Base-by-base conservation (phyloP, 2,888 invertebrate genomes). In the Phengaris arion region DNA sequence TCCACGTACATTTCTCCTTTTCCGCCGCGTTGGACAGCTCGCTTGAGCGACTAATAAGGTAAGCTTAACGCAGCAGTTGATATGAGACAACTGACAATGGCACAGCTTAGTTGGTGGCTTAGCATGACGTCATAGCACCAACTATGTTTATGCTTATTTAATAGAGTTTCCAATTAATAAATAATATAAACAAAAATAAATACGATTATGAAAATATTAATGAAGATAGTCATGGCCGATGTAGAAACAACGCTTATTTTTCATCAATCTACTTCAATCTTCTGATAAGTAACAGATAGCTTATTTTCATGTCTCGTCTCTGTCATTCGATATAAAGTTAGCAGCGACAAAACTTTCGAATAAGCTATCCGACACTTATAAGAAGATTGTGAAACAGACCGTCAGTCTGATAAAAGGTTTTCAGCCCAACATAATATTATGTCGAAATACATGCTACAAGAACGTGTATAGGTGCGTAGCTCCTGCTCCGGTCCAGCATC, bases 11-110 rank as follows among this genome's bases (percentile, higher is more conserved):
- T 59, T 48, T 59, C 69, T 48, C 3, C 69, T 48, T 15, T 69
- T 69, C 59, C 59, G 59, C 59, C 59, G 59, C 59, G 59, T 59
- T 59, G 59, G 59, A 59, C 15, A 3, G 59, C 59, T 59, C 59
- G 59, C 59, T 22, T 59, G 59, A 22, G 9, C 22, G 22, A 1
- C 22, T 59, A 59, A 59, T 59, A 22, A 59, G 70, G n/a, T 70
- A 51, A 46, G 10, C 46, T 59, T 22, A 22, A 51, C 57, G 22
- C 59, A 59, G 59, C 22, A 59, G 9, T 59, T 59, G 10, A 59
- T 22, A 15, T 59, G 59, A 57, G 59, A 59, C 22, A 22, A 59
- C 4, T 22, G 9, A 22, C 59, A 59, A 57, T 1, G 15, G 15
- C 57, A 8, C 57, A 15, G 57, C 57, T 15, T 57, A 57, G 35